Percentiles rank a stretch among this genome's conserved stretches.
Evolutionary conservation across 2,113 vertebrate species (phyloP).

Genomic region (Theristicus caerulescens): DNA sequence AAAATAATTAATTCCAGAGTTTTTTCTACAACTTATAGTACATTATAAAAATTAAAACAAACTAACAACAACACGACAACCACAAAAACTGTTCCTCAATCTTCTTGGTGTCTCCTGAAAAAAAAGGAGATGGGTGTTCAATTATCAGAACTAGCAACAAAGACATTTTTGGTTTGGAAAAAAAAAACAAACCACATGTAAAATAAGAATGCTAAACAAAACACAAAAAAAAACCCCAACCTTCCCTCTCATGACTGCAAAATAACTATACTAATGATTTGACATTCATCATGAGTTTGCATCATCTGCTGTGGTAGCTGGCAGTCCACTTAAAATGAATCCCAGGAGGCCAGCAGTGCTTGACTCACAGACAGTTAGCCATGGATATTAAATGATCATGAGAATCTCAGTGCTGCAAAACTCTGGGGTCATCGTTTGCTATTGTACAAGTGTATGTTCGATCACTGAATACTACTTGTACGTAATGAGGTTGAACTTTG

Average conservation of each 20-base stretch:
- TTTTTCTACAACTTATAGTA: neutral
- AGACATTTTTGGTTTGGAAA: neutral
- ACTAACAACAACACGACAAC: neutral
- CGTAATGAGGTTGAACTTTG: neutral
- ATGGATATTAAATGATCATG: conserved; percentile 18
- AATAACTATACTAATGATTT: neutral
- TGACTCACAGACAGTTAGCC: neutral
- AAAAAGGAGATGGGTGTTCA: neutral
- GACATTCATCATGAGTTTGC: neutral
- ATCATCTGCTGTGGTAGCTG: neutral
- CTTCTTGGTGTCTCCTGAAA: neutral
- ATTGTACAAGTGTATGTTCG: neutral
- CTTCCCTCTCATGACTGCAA: neutral
- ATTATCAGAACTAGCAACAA: neutral
- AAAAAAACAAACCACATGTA: neutral
- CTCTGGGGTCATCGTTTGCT: neutral
- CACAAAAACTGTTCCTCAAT: neutral
- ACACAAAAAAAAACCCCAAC: neutral
- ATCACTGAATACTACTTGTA: neutral
- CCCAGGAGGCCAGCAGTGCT: neutral
- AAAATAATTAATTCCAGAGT: neutral
- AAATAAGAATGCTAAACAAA: too few species aligned
- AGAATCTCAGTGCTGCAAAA: neutral
- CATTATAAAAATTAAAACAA: neutral
- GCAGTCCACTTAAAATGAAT: conserved; percentile 33